Conservation (phyloP, 2,888 invertebrate species). For the Lasioglossum pauxillum region DNA sequence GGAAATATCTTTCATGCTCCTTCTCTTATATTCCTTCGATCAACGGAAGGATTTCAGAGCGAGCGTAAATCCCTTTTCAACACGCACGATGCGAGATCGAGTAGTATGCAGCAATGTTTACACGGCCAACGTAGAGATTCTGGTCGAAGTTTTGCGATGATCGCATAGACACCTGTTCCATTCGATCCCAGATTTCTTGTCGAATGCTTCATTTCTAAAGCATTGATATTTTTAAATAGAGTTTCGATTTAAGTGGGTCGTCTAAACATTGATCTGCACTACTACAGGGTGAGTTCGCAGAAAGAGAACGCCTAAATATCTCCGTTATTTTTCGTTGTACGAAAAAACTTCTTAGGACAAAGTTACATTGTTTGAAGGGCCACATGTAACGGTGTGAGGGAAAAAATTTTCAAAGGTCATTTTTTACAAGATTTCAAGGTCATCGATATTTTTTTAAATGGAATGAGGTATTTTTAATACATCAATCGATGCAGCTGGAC, state of each 20-base stretch:
- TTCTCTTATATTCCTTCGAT: constrained; percentile 8
- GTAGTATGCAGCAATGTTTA: not conserved
- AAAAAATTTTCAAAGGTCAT: too few species aligned
- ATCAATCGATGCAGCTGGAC: too few species aligned
- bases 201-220: not conserved
- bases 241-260: not conserved
- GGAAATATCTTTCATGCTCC: not conserved
- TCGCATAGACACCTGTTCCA: not conserved
- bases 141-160: not conserved
- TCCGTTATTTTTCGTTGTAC: too few species aligned
- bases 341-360: too few species aligned
- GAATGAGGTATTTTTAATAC: too few species aligned
- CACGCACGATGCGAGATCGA: not conserved
- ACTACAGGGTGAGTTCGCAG: too few species aligned
- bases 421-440: too few species aligned
- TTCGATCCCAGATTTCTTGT: not conserved
- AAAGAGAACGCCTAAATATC: too few species aligned
- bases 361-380: too few species aligned
- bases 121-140: not conserved
- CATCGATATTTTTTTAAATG: too few species aligned
- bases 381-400: too few species aligned
- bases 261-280: not conserved
- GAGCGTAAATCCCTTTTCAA: not conserved
- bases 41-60: not conserved
- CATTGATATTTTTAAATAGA: not conserved